Base-by-base conservation (phyloP, 2,888 invertebrate genomes). In the Leptopilina drosophilae region DNA sequence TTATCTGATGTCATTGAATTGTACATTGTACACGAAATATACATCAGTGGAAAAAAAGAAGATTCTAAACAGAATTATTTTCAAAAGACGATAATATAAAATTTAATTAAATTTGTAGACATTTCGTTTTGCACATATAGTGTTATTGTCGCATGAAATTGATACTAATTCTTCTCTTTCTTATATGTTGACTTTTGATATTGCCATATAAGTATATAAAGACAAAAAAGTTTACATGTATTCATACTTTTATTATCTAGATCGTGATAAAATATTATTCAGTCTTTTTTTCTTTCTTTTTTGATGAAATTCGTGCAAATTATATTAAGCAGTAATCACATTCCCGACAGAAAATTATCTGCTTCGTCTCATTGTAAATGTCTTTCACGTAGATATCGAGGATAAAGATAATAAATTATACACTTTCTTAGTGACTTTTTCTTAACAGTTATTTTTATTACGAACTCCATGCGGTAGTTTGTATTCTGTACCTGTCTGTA, bases 291-390 rank as follows among this genome's bases (percentile, higher is more conserved):
- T 49, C 11, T 49, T 49, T 49, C 8, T 42, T 73, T 73, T 59
- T 56, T 33, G 33, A 56, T 73, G 73, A 73, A 73, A 73, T n/a
- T 73, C 73, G 73, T 73, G 73, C 73, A 73, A 73, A 73, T 73
- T 73, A 73, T 73, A 73, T 73, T 73, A 73, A 73, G 73, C 73
- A 59, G 73, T 73, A 56, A 73, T 73, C 73, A 59, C 73, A 73
- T 73, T 73, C 73, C 56, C 73, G 53, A 69, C 33, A 59, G 9
- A 73, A 73, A 73, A 73, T 73, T 73, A 73, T 73, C 73, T 56
- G 33, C 73, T 33, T 53, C 49, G 56, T n/a, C 53, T 73, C 73
- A 73, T 73, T 73, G 73, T 33, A 73, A 53, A 73, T 73, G 53
- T 73, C 56, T 53, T 73, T 53, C 73, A 73, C 73, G 73, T 73